These are phyloP conservation scores for Chaitophorus viminalis DNA, from an alignment of 2,888 invertebrate species.

Conservation along the genomic window DNA sequence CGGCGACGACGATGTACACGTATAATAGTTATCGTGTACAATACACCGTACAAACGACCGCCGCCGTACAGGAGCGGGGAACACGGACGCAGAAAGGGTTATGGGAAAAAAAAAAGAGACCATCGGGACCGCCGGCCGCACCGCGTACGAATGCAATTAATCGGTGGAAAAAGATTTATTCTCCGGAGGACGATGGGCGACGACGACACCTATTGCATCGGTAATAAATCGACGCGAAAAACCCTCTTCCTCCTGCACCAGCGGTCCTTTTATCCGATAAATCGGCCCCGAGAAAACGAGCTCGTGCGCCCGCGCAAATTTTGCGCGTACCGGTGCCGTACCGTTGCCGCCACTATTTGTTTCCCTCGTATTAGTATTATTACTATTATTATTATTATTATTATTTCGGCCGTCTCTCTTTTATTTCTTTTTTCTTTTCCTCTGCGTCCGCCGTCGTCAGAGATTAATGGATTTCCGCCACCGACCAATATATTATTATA, in stretches of 20 bases:
- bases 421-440: background rate
- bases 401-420: background rate
- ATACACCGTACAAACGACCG: too few relatives aligned
- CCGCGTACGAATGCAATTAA: constrained; percentile 31
- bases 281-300: background rate
- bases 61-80: background rate
- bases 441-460: background rate
- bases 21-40: too few relatives aligned
- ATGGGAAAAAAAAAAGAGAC: background rate
- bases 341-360: background rate
- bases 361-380: constrained; percentile 2
- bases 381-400: background rate
- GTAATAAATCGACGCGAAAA: constrained; percentile 39
- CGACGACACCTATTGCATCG: constrained; percentile 44
- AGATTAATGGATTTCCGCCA: constrained; percentile 20
- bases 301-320: background rate
- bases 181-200: background rate
- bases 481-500: background rate
- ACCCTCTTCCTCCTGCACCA: too few relatives aligned
- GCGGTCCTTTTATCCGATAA: constrained; percentile 25
- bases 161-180: constrained; percentile 45
- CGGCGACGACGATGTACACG: background rate
- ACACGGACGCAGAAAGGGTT: constrained; percentile 1
- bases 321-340: background rate
- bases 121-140: too few relatives aligned